These are phyloP conservation scores for Varanus komodoensis DNA, from an alignment of 2,113 vertebrate genomes.

Conservation along the genomic window DNA sequence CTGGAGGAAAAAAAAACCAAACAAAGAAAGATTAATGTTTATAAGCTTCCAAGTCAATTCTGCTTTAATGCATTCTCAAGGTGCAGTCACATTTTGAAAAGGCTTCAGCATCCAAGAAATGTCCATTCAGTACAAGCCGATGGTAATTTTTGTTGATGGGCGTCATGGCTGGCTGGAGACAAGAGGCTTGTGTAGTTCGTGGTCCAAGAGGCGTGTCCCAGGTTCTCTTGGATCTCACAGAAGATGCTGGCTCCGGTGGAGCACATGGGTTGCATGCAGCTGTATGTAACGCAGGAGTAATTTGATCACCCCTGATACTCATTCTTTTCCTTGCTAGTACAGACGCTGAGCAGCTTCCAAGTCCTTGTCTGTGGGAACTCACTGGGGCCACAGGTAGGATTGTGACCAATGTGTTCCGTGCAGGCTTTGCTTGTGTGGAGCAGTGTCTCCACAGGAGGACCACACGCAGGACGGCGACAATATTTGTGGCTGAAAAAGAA, in stretches of 20 bases:
- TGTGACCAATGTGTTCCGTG: too few species aligned
- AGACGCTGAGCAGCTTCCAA: not conserved
- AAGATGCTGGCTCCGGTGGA: not conserved
- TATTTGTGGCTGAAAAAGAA: not conserved
- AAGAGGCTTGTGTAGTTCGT: not conserved
- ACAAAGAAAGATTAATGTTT: accelerated
- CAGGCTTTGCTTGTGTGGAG: not conserved
- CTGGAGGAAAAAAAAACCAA: accelerated
- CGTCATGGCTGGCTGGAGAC: not conserved
- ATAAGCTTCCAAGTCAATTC: not conserved
- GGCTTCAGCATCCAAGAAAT: not conserved
- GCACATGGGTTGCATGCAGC: not conserved
- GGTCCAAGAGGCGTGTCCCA: not conserved
- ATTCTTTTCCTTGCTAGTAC: not conserved
- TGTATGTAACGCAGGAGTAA: not conserved
- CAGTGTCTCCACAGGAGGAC: not conserved
- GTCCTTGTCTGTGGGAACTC: not conserved
- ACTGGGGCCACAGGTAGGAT: not conserved
- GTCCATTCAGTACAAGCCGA: not conserved
- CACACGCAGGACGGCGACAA: not conserved
- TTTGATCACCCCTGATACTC: not conserved
- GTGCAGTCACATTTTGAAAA: not conserved
- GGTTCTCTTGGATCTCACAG: not conserved
- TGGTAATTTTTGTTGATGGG: not conserved
- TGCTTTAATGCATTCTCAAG: not conserved